Conservation (phyloP, 1,140 invertebrate species). For the Marisa cornuarietis region DNA sequence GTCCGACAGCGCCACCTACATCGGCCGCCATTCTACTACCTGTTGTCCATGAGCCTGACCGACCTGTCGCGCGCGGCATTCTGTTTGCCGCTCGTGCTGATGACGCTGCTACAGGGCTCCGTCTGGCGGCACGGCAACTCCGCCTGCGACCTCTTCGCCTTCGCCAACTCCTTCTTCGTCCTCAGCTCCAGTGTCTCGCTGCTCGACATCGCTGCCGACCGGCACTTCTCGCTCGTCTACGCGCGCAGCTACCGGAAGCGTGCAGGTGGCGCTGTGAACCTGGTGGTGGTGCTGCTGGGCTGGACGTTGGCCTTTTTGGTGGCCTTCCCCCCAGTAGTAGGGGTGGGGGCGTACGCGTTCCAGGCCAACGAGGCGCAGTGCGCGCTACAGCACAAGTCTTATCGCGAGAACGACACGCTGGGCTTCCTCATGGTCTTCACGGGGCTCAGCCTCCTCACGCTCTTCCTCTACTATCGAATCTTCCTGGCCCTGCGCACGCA, state of each 20-base stretch:
- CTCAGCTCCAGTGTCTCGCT: slow-evolving; percentile 51
- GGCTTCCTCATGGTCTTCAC: slow-evolving; percentile 53
- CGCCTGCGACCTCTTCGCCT: slow-evolving; percentile 55
- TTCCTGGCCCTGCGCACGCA: slow-evolving; percentile 55
- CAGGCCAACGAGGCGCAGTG: slow-evolving; percentile 54
- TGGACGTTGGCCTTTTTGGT: slow-evolving; percentile 53
- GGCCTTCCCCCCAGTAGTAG: slow-evolving; percentile 57
- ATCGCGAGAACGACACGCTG: slow-evolving; percentile 55
- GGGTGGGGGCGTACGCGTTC: slow-evolving; percentile 54
- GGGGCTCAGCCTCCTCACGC: slow-evolving; percentile 38
- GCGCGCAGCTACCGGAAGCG: slow-evolving; percentile 50
- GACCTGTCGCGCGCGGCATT: slow-evolving; percentile 55
- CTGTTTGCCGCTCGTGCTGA: slow-evolving; percentile 57
- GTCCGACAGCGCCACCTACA: slow-evolving; percentile 51
- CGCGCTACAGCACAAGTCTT: slow-evolving; percentile 51
- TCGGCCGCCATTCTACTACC: slow-evolving; percentile 58
- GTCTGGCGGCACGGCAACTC: slow-evolving; percentile 51
- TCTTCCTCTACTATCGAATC: slow-evolving; percentile 56
- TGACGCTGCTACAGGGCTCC: slow-evolving; percentile 50
- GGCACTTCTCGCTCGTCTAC: slow-evolving; percentile 53
- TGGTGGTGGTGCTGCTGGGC: slow-evolving; percentile 45
- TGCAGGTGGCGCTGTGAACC: slow-evolving; percentile 35
- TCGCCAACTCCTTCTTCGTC: slow-evolving; percentile 58
- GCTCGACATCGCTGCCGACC: slow-evolving; percentile 55
- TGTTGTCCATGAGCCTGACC: slow-evolving; percentile 53